phyloP scores from a whole-genome alignment of 2,797 vertebrate species.

The Bovichtus diacanthus region DNA sequence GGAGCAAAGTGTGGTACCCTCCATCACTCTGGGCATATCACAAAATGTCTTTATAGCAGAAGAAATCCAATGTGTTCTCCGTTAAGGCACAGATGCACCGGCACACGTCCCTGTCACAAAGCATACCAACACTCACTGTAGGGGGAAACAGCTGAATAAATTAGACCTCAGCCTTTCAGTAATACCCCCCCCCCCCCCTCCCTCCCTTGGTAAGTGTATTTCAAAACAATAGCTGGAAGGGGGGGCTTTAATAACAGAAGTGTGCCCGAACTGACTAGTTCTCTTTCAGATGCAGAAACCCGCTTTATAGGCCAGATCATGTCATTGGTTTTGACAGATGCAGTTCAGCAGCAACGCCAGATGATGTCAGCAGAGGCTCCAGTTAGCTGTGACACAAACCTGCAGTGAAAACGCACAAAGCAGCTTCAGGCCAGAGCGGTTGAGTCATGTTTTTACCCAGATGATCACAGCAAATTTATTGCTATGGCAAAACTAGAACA shows the following conservation, averaged over 20 bases:
- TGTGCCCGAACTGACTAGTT: slow-evolving; percentile 24
- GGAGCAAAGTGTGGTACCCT: slow-evolving; percentile 9
- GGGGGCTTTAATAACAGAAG: slow-evolving; percentile 56
- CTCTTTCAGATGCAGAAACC: slow-evolving; percentile 35
- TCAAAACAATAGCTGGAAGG: slow-evolving; percentile 72
- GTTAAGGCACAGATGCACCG: slow-evolving; percentile 62
- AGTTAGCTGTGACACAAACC: neutral
- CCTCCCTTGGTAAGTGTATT: slow-evolving; percentile 37
- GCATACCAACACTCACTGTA: slow-evolving; percentile 68
- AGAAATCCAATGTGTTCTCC: slow-evolving; percentile 53
- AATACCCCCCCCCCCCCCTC: slow-evolving; percentile 34
- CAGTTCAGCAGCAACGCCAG: slow-evolving; percentile 52
- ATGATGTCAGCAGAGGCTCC: slow-evolving; percentile 67
- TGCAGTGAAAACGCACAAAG: neutral
- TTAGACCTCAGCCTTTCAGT: slow-evolving; percentile 58
- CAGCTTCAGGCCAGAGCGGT: slow-evolving; percentile 9
- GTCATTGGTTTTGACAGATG: neutral
- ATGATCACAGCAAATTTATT: slow-evolving; percentile 40
- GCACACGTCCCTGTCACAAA: slow-evolving; percentile 67
- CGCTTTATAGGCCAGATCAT: neutral
- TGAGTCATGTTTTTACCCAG: slow-evolving; percentile 16
- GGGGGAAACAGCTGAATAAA: slow-evolving; percentile 81
- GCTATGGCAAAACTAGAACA: slow-evolving; percentile 1
- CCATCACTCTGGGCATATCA: slow-evolving; percentile 28
- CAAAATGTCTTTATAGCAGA: slow-evolving; percentile 39